phyloP scores from a whole-genome alignment of 2,113 vertebrate genomes.

The Balaenoptera acutorostrata region DNA sequence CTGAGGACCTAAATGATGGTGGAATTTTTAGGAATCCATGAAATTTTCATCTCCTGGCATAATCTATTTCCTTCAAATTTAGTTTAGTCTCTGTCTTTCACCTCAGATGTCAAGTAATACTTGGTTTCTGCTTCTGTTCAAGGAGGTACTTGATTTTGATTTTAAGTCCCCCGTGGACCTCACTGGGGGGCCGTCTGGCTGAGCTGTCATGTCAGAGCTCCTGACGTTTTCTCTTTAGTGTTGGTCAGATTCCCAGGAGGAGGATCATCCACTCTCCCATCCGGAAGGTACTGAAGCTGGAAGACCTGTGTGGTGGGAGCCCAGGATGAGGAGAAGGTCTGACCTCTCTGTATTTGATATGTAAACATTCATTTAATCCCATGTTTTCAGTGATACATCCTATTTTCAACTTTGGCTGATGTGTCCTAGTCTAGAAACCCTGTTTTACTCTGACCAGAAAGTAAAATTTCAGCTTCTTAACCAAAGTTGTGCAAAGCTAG shows the following conservation, averaged over 20 bases:
- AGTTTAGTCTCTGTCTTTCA: background rate
- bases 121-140: background rate
- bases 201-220: background rate
- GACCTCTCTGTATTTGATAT: background rate
- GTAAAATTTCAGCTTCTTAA: background rate
- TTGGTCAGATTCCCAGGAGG: background rate
- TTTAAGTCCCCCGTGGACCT: background rate
- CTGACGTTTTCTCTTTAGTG: background rate
- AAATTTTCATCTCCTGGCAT: background rate
- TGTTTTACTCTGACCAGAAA: background rate
- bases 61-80: background rate
- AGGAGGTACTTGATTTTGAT: background rate
- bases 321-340: background rate
- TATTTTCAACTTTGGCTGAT: background rate
- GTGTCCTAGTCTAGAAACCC: background rate
- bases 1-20: background rate
- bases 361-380: background rate
- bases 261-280: background rate
- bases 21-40: background rate
- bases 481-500: background rate
- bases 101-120: background rate
- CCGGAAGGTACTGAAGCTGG: background rate
- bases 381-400: background rate
- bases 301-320: background rate
- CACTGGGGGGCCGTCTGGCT: background rate